Conservation (phyloP, 2,888 invertebrate genomes). For the Eupithecia dodoneata region DNA sequence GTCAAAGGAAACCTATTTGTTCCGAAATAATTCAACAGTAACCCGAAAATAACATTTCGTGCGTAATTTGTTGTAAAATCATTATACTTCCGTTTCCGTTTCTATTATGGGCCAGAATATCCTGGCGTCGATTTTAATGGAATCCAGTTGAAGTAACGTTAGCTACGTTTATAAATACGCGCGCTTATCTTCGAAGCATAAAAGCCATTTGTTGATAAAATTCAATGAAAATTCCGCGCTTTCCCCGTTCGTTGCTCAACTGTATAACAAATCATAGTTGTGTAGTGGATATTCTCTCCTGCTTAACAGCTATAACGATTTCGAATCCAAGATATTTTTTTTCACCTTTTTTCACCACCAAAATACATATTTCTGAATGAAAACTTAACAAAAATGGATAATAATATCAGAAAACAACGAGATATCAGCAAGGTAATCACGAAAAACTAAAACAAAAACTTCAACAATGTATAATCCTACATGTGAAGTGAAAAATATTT, state of each 20-base stretch:
- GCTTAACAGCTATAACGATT: background rate
- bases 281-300: background rate
- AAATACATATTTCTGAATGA: no score
- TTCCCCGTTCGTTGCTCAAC: background rate
- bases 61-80: conserved; percentile 24
- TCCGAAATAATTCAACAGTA: background rate
- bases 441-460: no score
- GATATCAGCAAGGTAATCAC: no score
- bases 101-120: background rate
- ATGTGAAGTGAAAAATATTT: no score
- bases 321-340: no score
- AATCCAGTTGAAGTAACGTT: background rate
- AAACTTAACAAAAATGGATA: no score
- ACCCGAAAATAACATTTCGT: conserved; percentile 9
- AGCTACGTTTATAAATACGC: background rate
- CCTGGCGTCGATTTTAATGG: background rate
- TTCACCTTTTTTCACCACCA: no score
- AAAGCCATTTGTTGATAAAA: background rate
- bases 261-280: background rate
- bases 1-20: conserved; percentile 7
- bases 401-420: no score
- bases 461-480: no score
- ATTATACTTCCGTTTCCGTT: conserved; percentile 22
- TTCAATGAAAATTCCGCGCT: background rate
- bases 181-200: background rate